Conservation (phyloP, 2,888 invertebrate species). For the Lycaena phlaeas region DNA sequence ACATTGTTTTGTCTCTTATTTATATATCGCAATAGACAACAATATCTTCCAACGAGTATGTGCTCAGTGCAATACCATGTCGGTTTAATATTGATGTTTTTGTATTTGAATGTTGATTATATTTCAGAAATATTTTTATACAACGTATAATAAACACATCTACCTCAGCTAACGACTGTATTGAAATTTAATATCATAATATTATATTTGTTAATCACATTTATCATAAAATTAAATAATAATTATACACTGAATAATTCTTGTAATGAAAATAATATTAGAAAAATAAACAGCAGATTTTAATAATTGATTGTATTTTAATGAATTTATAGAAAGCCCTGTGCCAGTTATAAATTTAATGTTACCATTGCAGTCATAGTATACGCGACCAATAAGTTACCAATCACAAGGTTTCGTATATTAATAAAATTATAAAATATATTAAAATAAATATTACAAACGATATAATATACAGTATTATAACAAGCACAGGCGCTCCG, state of each 20-base stretch:
- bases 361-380: constrained; percentile 5
- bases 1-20: constrained; percentile 20
- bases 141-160: constrained; percentile 59
- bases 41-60: constrained; percentile 58
- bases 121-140: constrained; percentile 72
- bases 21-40: constrained; percentile 39
- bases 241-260: constrained; percentile 3
- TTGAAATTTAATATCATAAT: constrained; percentile 17
- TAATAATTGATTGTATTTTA: no score
- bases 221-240: background rate
- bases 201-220: constrained; percentile 8
- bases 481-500: constrained; percentile 10
- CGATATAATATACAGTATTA: no score
- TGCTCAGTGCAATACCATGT: constrained; percentile 37
- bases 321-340: background rate
- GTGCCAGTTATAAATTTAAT: constrained; percentile 2
- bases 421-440: no score
- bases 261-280: background rate
- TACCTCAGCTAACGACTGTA: constrained; percentile 62
- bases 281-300: background rate
- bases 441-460: no score
- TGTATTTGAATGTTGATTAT: constrained; percentile 70
- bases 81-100: no score
- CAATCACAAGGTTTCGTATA: background rate
- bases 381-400: constrained; percentile 5